Base-by-base conservation (phyloP, 2,888 invertebrate genomes). In the Hyppa rectilinea region DNA sequence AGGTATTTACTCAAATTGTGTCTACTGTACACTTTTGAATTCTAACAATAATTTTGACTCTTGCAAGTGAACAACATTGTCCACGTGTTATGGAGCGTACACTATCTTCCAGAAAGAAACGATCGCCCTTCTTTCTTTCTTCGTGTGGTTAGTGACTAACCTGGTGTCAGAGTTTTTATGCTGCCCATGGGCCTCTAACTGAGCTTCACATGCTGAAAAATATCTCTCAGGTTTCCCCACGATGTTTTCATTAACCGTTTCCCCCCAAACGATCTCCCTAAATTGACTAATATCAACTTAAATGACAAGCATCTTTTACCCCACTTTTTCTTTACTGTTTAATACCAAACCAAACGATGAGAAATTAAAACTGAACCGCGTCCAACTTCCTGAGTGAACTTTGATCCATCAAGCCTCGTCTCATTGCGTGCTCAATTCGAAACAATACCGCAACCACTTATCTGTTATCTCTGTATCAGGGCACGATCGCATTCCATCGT, bases 391-490 rank as follows among this genome's bases (percentile, higher is more conserved):
- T 78, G 61, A 78, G 63, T 82, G 78, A 85, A 85, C 84, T 85
- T 85, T 80, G 87, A 75, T 83, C 84, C 71, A 78, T 82, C 78
- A 85, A 73, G 74, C 56, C 85, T 81, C 82, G 79, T 83, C 84
- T 82, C 81, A 84, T 88, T 87, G 90, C 90, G 90, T 90, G 89
- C 90, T 90, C 91, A 88, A 92, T 91, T 92, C 89, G 87, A 89
- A 91, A 91, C 92, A 91, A 93, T 94, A 93, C 89, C 88, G 87
- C 84, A 84, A 81, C 85, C 90, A 91, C 90, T 92, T 91, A 90
- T 89, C 88, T 89, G 86, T 91, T 95, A 95, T 94, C 94, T 90
- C 68, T 69, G 84, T 93, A 94, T 94, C 94, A 89, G 82, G 68
- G 85, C 85, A 84, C 87, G 87, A 93, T 94, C 93, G 89, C 93